Evolutionary conservation across 1,140 invertebrate species (phyloP).

Genomic region (Drosophila watanabei): DNA sequence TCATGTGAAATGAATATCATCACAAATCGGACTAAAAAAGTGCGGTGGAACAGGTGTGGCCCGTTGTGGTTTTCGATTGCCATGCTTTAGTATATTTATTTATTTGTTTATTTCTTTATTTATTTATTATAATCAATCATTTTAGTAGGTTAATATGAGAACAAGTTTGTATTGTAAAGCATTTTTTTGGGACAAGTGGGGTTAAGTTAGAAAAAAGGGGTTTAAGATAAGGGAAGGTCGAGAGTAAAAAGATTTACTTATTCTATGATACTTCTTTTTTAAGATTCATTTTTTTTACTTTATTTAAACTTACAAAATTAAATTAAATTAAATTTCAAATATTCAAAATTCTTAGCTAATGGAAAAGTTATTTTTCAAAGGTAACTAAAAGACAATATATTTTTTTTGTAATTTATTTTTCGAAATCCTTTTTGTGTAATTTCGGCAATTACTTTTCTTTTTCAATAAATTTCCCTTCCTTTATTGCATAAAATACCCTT

Average conservation of each 20-base stretch:
- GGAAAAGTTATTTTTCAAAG: not conserved
- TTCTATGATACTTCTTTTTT: no score
- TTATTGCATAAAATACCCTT: constrained; percentile 7
- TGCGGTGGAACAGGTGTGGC: constrained; percentile 47
- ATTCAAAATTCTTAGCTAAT: no score
- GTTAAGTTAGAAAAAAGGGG: not conserved
- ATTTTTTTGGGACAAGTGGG: not conserved
- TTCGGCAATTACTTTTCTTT: constrained; percentile 12
- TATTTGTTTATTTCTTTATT: constrained; percentile 27
- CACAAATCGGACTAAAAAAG: constrained; percentile 35
- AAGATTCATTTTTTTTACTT: no score
- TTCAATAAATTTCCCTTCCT: not conserved
- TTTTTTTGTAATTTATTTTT: no score
- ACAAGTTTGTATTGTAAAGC: not conserved
- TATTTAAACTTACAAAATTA: no score
- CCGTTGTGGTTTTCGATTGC: constrained; percentile 23
- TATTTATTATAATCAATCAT: constrained; percentile 48
- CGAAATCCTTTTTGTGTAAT: constrained; percentile 3
- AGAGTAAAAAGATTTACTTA: no score
- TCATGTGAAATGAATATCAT: constrained; percentile 50
- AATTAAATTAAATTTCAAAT: no score
- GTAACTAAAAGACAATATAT: accelerated
- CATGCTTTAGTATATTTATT: not conserved
- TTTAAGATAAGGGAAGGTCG: no score
- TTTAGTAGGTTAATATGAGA: constrained; percentile 11